phyloP scores from a whole-genome alignment of 2,113 vertebrate species.

The Vanacampus margaritifer region DNA sequence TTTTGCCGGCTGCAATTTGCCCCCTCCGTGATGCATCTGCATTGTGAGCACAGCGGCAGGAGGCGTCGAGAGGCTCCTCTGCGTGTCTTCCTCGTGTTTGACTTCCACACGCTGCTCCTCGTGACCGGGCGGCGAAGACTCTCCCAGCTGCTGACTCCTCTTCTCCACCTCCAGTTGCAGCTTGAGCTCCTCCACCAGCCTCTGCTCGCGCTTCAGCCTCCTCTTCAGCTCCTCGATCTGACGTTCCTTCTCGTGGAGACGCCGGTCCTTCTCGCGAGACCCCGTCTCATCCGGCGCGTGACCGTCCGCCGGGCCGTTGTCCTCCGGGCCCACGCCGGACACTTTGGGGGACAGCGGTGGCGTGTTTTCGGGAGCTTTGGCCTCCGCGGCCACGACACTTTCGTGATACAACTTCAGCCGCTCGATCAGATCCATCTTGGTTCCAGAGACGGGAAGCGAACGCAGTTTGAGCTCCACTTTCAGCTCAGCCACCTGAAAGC shows the following conservation, averaged over 20 bases:
- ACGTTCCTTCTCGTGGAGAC: conserved; percentile 88
- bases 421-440: conserved; percentile 94
- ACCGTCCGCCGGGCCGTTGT: conserved; percentile 70
- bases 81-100: conserved; percentile 57
- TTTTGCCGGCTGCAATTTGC: conserved; percentile 74
- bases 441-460: conserved; percentile 92
- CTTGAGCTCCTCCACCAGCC: conserved; percentile 91
- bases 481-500: conserved; percentile 87
- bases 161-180: conserved; percentile 97
- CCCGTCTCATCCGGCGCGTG: conserved; percentile 66
- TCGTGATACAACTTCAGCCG: conserved; percentile 71
- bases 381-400: conserved; percentile 27
- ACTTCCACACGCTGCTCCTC: conserved; percentile 62
- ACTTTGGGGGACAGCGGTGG: conserved; percentile 87
- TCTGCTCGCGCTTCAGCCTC: conserved; percentile 93
- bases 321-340: conserved; percentile 78
- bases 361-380: conserved; percentile 63
- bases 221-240: conserved; percentile 94
- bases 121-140: conserved; percentile 47
- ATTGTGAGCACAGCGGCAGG: conserved; percentile 66
- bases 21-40: conserved; percentile 75
- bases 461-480: conserved; percentile 93
- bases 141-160: conserved; percentile 76
- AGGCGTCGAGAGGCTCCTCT: conserved; percentile 50
- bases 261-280: conserved; percentile 80